Base-by-base conservation (phyloP, 2,888 invertebrate species). In the Epirrhoe alternata region DNA sequence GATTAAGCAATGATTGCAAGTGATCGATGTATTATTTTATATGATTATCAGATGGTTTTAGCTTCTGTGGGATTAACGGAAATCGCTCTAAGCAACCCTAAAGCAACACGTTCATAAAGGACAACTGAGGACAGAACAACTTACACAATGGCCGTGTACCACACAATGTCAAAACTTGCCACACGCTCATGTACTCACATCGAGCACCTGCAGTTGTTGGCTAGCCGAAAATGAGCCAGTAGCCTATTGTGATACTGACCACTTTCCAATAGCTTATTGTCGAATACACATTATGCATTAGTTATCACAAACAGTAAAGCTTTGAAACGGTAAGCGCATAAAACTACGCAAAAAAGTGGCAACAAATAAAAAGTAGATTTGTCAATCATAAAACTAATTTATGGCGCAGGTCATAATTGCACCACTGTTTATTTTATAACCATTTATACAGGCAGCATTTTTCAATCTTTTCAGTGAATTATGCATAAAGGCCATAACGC, bases 161-260 rank as follows among this genome's bases (percentile, higher is more conserved):
- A 59, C 57, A 57, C 52, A 58, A 38, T 58, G 53, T 64, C 47
- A 58, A 53, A 64, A 54, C 47, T 58, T 59, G 47, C 49, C 38
- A 31, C 17, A 49, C 35, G 30, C 17, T n/a, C n/a, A n/a, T n/a
- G n/a, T n/a, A 57, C 45, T 35, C 33, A 14, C 42, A 50, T 7
- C 38, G 24, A 10, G 63, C 56, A 8, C 49, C 50, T 8, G 56
- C 47, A 30, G 10, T 45, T 60, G 42, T 59, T 51, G 38, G 12
- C 50, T 24, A 38, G 17, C 38, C 38, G 49, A 60, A 52, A 52
- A 60, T 52, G 8, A n/a, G 38, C 7, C 42, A 42, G 3, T 45
- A 14, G 0, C 3, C 14, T 45, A 45, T 45, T 8, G 14, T n/a
- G 14, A 14, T 45, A 45, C 45, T 14, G n/a, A 45, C 14, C 38